Percentiles rank a stretch among this genome's conserved stretches.
phyloP scores from a whole-genome alignment of 2,888 invertebrate species.

The Teleogryllus oceanicus region DNA sequence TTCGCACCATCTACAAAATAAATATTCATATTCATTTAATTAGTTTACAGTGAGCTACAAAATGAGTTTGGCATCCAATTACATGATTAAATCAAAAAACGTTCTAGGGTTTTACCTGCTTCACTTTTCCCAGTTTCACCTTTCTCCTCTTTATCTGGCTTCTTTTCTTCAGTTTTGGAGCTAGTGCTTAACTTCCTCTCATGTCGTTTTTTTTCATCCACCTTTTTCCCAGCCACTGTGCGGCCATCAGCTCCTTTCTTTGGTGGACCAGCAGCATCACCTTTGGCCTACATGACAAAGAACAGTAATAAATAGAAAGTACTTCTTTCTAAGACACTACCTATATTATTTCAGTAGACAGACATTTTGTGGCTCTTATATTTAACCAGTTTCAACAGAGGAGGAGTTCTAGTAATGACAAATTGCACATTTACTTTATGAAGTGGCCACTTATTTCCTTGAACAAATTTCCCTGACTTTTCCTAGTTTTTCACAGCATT shows the following conservation, averaged over 20 bases:
- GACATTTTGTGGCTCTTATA: too few relatives aligned
- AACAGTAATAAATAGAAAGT: too few relatives aligned
- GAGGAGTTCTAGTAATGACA: too few relatives aligned
- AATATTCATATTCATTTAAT: background rate
- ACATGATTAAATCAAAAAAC: background rate
- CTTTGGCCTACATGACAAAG: slow-evolving; percentile 46
- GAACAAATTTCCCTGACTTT: too few relatives aligned
- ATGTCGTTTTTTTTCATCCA: slow-evolving; percentile 36
- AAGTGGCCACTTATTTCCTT: too few relatives aligned
- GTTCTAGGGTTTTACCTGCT: slow-evolving; percentile 23
- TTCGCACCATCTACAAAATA: slow-evolving; percentile 12
- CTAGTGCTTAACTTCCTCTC: slow-evolving; percentile 31
- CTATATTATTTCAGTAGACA: too few relatives aligned
- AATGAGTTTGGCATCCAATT: background rate
- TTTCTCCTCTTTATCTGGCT: too few relatives aligned
- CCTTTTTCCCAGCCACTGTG: slow-evolving; percentile 48
- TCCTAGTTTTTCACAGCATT: too few relatives aligned
- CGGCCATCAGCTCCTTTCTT: slow-evolving; percentile 43
- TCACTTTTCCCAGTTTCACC: slow-evolving; percentile 30
- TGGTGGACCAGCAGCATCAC: slow-evolving; percentile 44
- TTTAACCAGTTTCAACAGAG: too few relatives aligned
- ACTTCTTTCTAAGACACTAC: too few relatives aligned
- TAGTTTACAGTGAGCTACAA: background rate
- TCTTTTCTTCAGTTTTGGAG: too few relatives aligned
- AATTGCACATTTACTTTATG: too few relatives aligned